phyloP scores from a whole-genome alignment of 2,113 vertebrate species.

The Myiopsitta monachus region DNA sequence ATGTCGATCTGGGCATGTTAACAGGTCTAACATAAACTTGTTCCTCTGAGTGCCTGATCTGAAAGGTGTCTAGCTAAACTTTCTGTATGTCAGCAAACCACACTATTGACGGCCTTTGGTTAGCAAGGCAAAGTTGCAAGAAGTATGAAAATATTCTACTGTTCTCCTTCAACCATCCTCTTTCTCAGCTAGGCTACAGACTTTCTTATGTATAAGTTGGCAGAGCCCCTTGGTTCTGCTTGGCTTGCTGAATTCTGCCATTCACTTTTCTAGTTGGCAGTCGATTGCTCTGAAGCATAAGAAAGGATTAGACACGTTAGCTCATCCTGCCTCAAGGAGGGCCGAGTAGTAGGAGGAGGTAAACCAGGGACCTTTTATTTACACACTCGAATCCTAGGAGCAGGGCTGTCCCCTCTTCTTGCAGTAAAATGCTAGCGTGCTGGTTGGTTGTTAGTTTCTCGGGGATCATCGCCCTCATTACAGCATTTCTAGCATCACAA shows the following conservation, averaged over 20 bases:
- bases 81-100: not conserved
- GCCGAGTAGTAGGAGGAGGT: not conserved
- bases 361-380: slow-evolving; percentile 30
- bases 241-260: slow-evolving; percentile 3
- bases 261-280: not conserved
- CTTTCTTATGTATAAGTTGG: not conserved
- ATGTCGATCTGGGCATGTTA: not conserved
- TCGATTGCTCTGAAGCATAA: slow-evolving; percentile 4
- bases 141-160: slow-evolving; percentile 8
- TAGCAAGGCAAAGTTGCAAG: not conserved
- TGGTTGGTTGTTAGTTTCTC: not conserved
- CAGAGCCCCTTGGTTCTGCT: not conserved
- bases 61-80: not conserved
- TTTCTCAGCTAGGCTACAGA: not conserved
- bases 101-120: not conserved
- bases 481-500: not conserved
- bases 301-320: not conserved
- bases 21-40: not conserved
- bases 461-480: not conserved
- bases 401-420: not conserved
- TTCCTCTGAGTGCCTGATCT: not conserved
- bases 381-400: not conserved
- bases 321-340: not conserved
- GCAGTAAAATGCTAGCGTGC: not conserved
- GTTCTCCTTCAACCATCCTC: not conserved